Conservation (phyloP, 2,797 vertebrate species). For the Crenichthys baileyi region DNA sequence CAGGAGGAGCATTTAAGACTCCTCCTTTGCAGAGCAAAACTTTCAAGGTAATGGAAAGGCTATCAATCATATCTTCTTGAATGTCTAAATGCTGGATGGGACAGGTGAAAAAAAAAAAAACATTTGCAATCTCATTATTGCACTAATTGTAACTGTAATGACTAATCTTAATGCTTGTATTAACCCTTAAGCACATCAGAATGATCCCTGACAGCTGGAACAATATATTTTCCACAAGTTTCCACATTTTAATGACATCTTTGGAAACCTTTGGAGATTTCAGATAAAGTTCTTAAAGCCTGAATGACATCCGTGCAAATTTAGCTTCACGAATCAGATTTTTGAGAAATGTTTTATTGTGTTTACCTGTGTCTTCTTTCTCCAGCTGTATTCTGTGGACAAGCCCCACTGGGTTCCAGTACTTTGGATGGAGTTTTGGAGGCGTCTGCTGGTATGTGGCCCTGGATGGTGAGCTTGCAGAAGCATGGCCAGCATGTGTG, state of each 20-base stretch:
- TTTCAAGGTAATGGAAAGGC: too few species aligned
- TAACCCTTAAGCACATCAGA: neutral
- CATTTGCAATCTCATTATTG: too few species aligned
- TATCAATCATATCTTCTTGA: too few species aligned
- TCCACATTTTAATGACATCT: too few species aligned
- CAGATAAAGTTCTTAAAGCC: neutral
- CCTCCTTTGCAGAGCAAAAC: too few species aligned
- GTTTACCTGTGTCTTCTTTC: neutral
- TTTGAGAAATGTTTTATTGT: neutral
- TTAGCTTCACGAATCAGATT: neutral
- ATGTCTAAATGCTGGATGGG: too few species aligned
- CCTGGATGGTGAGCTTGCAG: constrained; percentile 81
- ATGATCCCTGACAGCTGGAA: neutral
- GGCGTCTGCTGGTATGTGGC: constrained; percentile 53
- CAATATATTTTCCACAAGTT: neutral
- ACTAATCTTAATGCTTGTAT: neutral
- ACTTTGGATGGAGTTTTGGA: too few species aligned
- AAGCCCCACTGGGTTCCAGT: too few species aligned
- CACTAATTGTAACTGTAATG: too few species aligned
- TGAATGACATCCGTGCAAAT: neutral
- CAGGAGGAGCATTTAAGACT: too few species aligned
- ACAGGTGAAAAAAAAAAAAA: too few species aligned
- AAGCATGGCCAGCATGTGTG: constrained; percentile 74
- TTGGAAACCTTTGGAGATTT: neutral
- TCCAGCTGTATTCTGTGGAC: constrained; percentile 73